Evolutionary conservation across 2,888 invertebrate species (phyloP).

Genomic region (Drosophila nr. fundita): DNA sequence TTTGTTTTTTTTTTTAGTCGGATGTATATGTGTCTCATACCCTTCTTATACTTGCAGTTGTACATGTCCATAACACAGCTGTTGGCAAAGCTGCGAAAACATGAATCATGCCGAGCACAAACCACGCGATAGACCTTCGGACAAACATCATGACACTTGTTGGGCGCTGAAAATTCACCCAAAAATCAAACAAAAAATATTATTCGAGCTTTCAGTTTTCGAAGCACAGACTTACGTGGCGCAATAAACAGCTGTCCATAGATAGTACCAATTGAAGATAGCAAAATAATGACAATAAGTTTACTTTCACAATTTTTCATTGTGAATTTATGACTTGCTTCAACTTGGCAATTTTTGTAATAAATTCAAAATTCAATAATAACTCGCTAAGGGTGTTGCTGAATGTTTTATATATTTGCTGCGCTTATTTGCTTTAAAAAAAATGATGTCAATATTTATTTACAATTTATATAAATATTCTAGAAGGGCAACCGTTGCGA

Average conservation of each 20-base stretch:
- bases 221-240: conserved; percentile 35
- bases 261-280: conserved; percentile 19
- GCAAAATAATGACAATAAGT: conserved; percentile 27
- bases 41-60: conserved; percentile 68
- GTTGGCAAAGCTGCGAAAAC: conserved; percentile 63
- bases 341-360: conserved; percentile 31
- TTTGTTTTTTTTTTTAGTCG: not conserved
- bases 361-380: conserved; percentile 30
- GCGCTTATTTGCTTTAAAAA: conserved; percentile 39
- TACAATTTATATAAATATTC: conserved; percentile 36
- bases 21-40: conserved; percentile 29
- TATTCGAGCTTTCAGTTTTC: not conserved
- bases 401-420: conserved; percentile 21
- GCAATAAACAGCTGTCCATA: conserved; percentile 36
- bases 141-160: conserved; percentile 70
- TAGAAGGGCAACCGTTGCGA: conserved; percentile 18
- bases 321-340: conserved; percentile 17
- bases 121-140: conserved; percentile 62
- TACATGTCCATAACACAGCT: conserved; percentile 67
- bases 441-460: conserved; percentile 46
- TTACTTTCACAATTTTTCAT: conserved; percentile 43
- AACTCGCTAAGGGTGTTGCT: conserved; percentile 6
- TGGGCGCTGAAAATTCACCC: conserved; percentile 29
- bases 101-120: conserved; percentile 62
- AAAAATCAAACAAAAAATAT: not conserved